phyloP scores from a whole-genome alignment of 2,113 vertebrate species.

The Donacobius atricapilla region DNA sequence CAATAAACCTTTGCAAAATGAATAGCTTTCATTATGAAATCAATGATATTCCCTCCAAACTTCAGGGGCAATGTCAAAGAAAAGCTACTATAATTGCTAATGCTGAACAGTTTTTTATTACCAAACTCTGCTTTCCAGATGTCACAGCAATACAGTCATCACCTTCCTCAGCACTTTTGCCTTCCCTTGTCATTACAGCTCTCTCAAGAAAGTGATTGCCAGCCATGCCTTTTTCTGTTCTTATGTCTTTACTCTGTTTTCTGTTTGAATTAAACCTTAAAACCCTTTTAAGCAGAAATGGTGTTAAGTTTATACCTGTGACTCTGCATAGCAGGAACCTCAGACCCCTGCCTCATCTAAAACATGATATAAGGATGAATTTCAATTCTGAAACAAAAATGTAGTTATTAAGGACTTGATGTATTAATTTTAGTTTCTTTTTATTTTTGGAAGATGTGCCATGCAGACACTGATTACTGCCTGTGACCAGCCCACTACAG shows the following conservation, averaged over 20 bases:
- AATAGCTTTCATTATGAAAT: constrained; percentile 57
- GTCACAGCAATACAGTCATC: constrained; percentile 23
- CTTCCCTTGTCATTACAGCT: constrained; percentile 20
- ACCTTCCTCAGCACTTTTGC: constrained; percentile 29
- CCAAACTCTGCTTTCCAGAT: constrained; percentile 27
- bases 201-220: not conserved
- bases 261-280: not conserved
- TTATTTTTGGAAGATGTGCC: not conserved
- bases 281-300: not conserved
- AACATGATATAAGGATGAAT: not conserved
- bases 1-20: constrained; percentile 40
- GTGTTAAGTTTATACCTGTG: not conserved
- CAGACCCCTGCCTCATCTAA: not conserved
- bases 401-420: not conserved
- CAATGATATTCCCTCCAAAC: constrained; percentile 31
- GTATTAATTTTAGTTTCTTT: not conserved
- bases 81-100: constrained; percentile 49
- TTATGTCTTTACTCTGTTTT: not conserved
- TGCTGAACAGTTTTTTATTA: constrained; percentile 23
- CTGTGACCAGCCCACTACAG: not conserved
- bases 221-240: not conserved
- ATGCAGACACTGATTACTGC: not conserved
- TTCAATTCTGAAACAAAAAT: not conserved
- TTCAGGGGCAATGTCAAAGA: constrained; percentile 41
- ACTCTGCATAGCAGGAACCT: not conserved